Base-by-base conservation (phyloP, 2,797 vertebrate species). In the Lates japonicus region DNA sequence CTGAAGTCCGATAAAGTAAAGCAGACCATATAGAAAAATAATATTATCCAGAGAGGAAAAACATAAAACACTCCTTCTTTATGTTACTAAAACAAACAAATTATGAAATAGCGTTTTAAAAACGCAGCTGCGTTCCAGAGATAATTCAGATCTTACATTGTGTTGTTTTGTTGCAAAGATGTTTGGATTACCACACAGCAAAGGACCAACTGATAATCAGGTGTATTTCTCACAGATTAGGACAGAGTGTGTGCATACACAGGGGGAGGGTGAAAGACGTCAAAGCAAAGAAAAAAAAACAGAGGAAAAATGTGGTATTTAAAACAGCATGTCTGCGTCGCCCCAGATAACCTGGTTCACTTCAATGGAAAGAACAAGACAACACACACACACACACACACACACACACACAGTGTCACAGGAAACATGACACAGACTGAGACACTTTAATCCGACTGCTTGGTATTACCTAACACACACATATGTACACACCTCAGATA, bases 351-450 rank as follows among this genome's bases (percentile, higher is more conserved):
- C 69, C 35, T 49, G 60, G 29, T 48, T 62, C 51, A 17, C 58
- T 57, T 78, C 29, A 67, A 63, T 42, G 71, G 10, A 39, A 29
- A 70, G 63, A 80, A 65, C 61, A 58, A 81, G 74, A 67, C 22
- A 4, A n/a, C n/a, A n/a, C n/a, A 29, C 52, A 29, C 51, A 54
- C 22, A 52, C 58, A 74, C 37, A 46, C 63, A 58, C 37, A 54
- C 62, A 52, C 12, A 52, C 58, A 74, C 37, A 48, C 63, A 58
- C 39, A 55, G 52, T 2, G 35, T 46, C 35, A 58, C 55, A 41
- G 73, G 64, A 70, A 59, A 74, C 60, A 1, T 25, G 11, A 65
- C 51, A 33, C 71, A 75, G 65, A 52, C 65, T 5, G 17, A 70
- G 48, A 29, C 67, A 4, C 79, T 46, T 51, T 60, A 67, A 74